phyloP scores from a whole-genome alignment of 2,797 vertebrate species.

The Neopelma chrysocephalum region DNA sequence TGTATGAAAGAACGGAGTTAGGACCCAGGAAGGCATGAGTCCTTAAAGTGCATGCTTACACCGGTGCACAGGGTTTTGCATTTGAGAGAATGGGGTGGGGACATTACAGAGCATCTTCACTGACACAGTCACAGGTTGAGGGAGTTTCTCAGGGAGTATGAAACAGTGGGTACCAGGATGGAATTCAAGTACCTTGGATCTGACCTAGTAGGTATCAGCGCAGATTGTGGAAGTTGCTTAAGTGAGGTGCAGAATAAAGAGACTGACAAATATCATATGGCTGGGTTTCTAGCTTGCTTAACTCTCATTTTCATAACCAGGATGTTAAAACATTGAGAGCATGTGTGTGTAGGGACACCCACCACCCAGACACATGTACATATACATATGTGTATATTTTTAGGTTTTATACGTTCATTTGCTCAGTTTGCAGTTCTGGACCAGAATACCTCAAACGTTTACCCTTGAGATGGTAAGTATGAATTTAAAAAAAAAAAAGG shows the following conservation, averaged over 20 bases:
- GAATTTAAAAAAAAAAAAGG: neutral
- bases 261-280: neutral
- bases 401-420: conserved; percentile 98
- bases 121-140: neutral
- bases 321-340: neutral
- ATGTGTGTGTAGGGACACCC: neutral
- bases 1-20: neutral
- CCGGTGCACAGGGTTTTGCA: neutral
- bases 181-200: neutral
- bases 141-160: neutral
- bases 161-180: neutral
- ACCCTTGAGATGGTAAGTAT: conserved; percentile 91
- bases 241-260: neutral
- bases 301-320: neutral
- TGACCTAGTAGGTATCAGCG: neutral
- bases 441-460: conserved; percentile 97
- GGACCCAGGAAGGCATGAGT: neutral
- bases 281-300: neutral
- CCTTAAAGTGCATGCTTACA: neutral
- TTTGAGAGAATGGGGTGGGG: neutral
- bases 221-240: neutral
- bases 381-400: neutral
- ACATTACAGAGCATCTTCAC: neutral
- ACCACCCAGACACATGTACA: neutral
- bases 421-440: conserved; percentile 97